Percentiles rank a stretch among this genome's conserved stretches.
Evolutionary conservation across 2,113 vertebrate genomes (phyloP).

Genomic region (Collichthys lucidus): DNA sequence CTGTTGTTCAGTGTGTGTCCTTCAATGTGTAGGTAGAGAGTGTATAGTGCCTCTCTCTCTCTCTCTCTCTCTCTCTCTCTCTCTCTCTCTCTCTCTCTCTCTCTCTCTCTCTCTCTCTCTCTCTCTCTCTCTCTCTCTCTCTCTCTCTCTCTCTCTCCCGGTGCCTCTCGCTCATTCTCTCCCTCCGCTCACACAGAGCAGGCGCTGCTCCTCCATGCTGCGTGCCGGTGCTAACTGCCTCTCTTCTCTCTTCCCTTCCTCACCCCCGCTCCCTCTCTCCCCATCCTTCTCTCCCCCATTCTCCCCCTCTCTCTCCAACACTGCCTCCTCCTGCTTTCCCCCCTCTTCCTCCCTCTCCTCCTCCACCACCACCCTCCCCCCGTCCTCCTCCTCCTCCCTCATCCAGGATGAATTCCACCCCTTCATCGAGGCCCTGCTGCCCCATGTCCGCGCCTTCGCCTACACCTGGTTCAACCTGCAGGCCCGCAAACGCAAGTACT

Average conservation of each 20-base stretch:
- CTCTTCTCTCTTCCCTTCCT: conserved; percentile 81
- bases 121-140: conserved; percentile 43
- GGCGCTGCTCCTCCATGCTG: conserved; percentile 81
- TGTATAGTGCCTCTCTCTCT: conserved; percentile 56
- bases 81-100: conserved; percentile 61
- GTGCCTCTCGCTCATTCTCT: conserved; percentile 75
- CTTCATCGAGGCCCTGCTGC: conserved; percentile 98
- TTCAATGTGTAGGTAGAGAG: conserved; percentile 52
- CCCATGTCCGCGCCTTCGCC: conserved; percentile 96
- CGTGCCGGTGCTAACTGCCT: conserved; percentile 84
- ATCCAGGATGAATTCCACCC: conserved; percentile 98
- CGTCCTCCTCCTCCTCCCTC: conserved; percentile 70
- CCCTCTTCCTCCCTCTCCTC: conserved; percentile 70
- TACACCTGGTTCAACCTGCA: conserved; percentile 99
- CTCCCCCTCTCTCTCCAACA: conserved; percentile 70
- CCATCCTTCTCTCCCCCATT: conserved; percentile 79
- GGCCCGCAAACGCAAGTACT: conserved; percentile 99
- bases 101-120: conserved; percentile 56
- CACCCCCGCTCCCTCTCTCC: conserved; percentile 76
- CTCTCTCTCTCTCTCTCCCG: conserved; percentile 55
- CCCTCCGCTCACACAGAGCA: conserved; percentile 77
- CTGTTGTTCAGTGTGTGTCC: conserved; percentile 41
- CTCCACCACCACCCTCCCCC: conserved; percentile 73
- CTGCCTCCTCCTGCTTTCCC: conserved; percentile 69
- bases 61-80: conserved; percentile 60